These are phyloP conservation scores for Neogobius melanostomus DNA, from an alignment of 2,113 vertebrate genomes.

Conservation along the genomic window DNA sequence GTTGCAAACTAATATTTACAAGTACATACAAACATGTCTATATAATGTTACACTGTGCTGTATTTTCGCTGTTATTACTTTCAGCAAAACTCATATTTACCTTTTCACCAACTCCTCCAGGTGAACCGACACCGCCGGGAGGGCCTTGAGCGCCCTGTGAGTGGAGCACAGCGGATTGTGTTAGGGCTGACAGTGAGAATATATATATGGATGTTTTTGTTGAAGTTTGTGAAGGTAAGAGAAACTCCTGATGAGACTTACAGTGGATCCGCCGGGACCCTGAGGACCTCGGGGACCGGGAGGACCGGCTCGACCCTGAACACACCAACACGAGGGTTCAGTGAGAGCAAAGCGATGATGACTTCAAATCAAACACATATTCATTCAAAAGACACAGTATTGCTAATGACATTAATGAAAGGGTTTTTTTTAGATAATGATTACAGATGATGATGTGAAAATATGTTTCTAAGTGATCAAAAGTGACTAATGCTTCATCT, in stretches of 20 bases:
- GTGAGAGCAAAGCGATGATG: neutral
- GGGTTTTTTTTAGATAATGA: too few relatives aligned
- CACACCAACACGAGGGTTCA: neutral
- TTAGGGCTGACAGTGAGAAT: neutral
- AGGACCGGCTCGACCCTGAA: conserved; percentile 94
- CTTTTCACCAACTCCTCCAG: conserved; percentile 94
- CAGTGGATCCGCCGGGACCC: conserved; percentile 89
- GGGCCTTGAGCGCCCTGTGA: conserved; percentile 91
- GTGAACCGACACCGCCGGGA: conserved; percentile 86
- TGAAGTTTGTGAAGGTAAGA: neutral
- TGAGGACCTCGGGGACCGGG: conserved; percentile 96
- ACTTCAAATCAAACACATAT: too few relatives aligned
- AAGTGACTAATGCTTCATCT: too few relatives aligned
- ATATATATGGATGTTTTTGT: neutral
- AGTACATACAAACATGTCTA: too few relatives aligned
- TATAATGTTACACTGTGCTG: too few relatives aligned
- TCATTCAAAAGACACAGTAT: too few relatives aligned
- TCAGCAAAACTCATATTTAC: conserved; percentile 63
- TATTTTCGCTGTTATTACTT: neutral
- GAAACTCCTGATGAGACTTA: conserved; percentile 71
- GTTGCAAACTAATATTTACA: too few relatives aligned
- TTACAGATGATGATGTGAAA: too few relatives aligned
- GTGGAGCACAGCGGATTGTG: conserved; percentile 20
- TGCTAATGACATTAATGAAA: too few relatives aligned
- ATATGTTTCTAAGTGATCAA: too few relatives aligned